Conservation (phyloP, 2,888 invertebrate genomes). For the Druceiella hillmani region DNA sequence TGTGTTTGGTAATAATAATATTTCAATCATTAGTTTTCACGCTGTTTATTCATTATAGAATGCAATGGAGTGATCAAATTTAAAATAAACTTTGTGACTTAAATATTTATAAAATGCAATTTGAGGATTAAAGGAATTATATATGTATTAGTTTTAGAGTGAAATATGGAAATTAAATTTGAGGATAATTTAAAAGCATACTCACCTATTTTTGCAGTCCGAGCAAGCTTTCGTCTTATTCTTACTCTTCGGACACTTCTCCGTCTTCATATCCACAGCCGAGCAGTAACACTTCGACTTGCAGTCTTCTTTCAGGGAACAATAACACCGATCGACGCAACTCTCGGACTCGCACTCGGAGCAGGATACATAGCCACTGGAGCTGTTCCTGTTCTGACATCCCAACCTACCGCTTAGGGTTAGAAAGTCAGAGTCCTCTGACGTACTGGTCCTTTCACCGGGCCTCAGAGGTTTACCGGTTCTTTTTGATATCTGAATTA, state of each 20-base stretch:
- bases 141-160: too few relatives aligned
- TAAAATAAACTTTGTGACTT: too few relatives aligned
- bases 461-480: conserved; percentile 45
- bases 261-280: conserved; percentile 43
- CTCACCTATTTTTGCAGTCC: conserved; percentile 44
- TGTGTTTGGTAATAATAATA: too few relatives aligned
- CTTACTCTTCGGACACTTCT: conserved; percentile 34
- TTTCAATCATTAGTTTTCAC: too few relatives aligned
- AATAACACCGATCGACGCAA: conserved; percentile 83
- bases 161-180: too few relatives aligned
- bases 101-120: too few relatives aligned
- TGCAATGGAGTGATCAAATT: too few relatives aligned
- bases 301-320: conserved; percentile 61
- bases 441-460: conserved; percentile 56
- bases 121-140: too few relatives aligned
- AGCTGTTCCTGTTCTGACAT: conserved; percentile 58
- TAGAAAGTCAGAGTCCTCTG: conserved; percentile 56
- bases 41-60: too few relatives aligned
- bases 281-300: conserved; percentile 60
- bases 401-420: conserved; percentile 54
- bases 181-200: conserved; percentile 22
- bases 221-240: conserved; percentile 40
- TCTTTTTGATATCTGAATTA: conserved; percentile 39
- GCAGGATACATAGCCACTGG: conserved; percentile 75
- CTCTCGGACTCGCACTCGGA: conserved; percentile 88